Evolutionary conservation across 2,797 vertebrate genomes (phyloP), one percentile per base, ranked within the genome.

Genomic region (Calcarius lapponicus): DNA sequence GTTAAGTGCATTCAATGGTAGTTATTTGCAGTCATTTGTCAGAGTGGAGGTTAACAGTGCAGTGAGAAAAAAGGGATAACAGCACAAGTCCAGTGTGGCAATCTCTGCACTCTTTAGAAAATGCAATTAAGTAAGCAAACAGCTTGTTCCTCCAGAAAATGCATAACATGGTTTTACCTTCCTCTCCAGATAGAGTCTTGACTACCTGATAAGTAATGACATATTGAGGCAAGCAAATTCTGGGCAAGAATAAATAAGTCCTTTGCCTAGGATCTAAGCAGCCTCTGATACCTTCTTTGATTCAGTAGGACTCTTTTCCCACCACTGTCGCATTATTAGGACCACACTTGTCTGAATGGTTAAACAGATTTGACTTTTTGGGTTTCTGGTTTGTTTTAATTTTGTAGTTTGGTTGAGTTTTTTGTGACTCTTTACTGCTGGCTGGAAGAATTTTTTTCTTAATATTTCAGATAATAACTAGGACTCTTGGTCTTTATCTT

Each of bases 181-280:
- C 67, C 48, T 70, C 28, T 78, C 18, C 29, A 86, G 34, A 60
- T 57, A 74, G 12, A 54, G 26, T 79, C 73, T 74, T 38, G 14
- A 38, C 32, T 86, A 58, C 20, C 50, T 91, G 85, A 24, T 92
- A 90, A 48, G 50, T 54, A 73, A 34, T 31, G 67, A 22, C 42
- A 32, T 34, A 38, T 6, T 16, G 22, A 48, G 70, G 17, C 78
- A 92, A 79, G 47, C 76, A 81, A 67, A 73, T 89, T 87, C 61
- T 50, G 16, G 86, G 24, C 56, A 73, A 51, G 62, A 90, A 81
- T 38, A 76, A 85, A 50, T 32, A 88, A 92, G 42, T 80, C 53
- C 80, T 89, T 84, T 64, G 28, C 32, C 25, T 43, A 57, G 60
- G 31, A 74, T 73, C 67, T 61, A 71, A 82, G 80, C 53, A 85